Base-by-base conservation (phyloP, 2,888 invertebrate species). In the Uloborus plumipes region DNA sequence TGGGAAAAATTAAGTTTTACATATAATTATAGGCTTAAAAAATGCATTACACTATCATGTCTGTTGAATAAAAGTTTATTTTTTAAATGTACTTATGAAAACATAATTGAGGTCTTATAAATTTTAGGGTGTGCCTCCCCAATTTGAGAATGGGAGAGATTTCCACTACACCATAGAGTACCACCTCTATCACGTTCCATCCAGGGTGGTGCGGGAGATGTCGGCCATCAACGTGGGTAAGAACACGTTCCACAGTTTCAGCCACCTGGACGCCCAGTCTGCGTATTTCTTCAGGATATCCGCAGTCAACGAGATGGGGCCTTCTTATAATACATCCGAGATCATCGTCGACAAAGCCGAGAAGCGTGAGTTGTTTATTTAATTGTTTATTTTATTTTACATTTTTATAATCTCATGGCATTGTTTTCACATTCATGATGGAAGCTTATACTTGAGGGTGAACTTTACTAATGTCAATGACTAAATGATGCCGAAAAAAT, bases 261-360 rank as follows among this genome's bases (percentile, higher is more conserved):
- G 55, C 39, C 65, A 74, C 47, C 31, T 85, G 74, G 80, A 80
- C 22, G 18, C 58, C 0, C 31, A 79, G 1, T 55, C 76, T 13
- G 85, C 80, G 0, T 84, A 80, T 39, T 39, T 71, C 11, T 85
- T 85, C 62, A 75, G 51, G 11, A 77, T 84, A 14, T 62, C 75
- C 53, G 70, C 76, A 14, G 72, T 55, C 14, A 85, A 85, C 47
- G 31, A 64, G 14, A n/a, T 51, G 2, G 85, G 85, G 18, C 18
- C 65, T 15, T 85, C 85, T 15, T 15, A 13, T 0, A 85, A 85
- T 47, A 31, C 55, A 22, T 66, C 84, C 4, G 26, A 62, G 26
- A 65, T 73, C 9, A 74, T 82, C 13, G 69, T 82, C 18, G 76
- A 85, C 49, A 85, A 85, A 69, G 59, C 67, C 16, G 65, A 73